Evolutionary conservation across 2,888 invertebrate genomes (phyloP).

Genomic region (Chrysodeixis includens): DNA sequence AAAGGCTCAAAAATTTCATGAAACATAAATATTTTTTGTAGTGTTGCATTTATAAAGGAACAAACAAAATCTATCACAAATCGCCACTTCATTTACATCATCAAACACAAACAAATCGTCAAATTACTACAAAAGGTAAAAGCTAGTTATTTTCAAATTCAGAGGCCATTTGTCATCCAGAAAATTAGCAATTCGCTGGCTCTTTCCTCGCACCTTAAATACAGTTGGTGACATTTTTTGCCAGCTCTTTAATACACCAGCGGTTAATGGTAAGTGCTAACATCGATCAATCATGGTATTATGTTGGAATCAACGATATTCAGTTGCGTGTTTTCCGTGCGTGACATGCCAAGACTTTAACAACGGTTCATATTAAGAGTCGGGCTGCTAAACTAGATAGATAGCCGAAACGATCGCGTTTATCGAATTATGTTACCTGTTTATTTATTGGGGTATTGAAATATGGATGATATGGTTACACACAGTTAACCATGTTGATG

Average conservation of each 20-base stretch:
- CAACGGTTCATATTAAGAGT: conserved; percentile 67
- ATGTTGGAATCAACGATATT: conserved; percentile 76
- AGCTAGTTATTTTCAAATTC: conserved; percentile 42
- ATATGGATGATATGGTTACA: conserved; percentile 40
- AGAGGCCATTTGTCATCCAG: conserved; percentile 43
- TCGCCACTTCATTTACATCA: conserved; percentile 24
- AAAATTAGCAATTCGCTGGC: conserved; percentile 40
- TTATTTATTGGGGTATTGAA: conserved; percentile 51
- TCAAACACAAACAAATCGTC: conserved; percentile 24
- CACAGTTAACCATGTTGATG: conserved; percentile 15
- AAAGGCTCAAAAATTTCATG: too few species aligned
- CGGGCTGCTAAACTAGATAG: conserved; percentile 53
- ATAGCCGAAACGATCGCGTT: conserved; percentile 50
- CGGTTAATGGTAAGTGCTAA: conserved; percentile 78
- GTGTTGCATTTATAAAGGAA: neutral
- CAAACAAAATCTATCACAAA: conserved; percentile 20
- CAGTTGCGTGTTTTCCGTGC: conserved; percentile 77
- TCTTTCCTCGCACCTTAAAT: conserved; percentile 20
- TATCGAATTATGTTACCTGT: conserved; percentile 54
- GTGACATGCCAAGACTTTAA: conserved; percentile 71
- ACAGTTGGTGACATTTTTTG: conserved; percentile 48
- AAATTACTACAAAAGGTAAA: conserved; percentile 25
- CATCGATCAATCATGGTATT: conserved; percentile 81
- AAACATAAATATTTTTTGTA: too few species aligned
- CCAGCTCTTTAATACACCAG: conserved; percentile 62